Base-by-base conservation (phyloP, 2,888 invertebrate species). In the Xylota sylvarum region DNA sequence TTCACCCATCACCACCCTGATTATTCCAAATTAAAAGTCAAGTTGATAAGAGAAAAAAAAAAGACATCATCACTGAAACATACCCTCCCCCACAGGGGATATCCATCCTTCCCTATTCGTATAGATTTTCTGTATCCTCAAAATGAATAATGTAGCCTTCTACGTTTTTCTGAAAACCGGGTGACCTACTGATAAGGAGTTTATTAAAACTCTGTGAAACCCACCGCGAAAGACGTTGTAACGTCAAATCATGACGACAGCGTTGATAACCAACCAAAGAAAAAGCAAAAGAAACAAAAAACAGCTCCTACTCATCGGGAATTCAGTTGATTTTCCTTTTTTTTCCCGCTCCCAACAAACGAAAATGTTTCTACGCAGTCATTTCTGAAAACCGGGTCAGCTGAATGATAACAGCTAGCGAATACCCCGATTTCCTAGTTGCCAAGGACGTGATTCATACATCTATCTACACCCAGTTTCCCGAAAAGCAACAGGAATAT, bases 321-420 rank as follows among this genome's bases (percentile, higher is more conserved):
- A 58, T 35, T 35, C n/a, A 30, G 65, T 6, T 23, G 23, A 2
- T 23, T 23, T 23, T 23, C 23, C 1, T 6, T 19, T 30, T 55
- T 64, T 55, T 62, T n/a, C 19, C 19, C 4, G 9, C 70, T n/a
- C 32, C 23, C 27, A 40, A 23, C 10, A n/a, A 23, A 4, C 0
- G 19, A 30, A 60, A 60, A 52, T 52, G 69, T 70, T 46, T 79
- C 64, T 55, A 79, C 64, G 64, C 79, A 78, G 60, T 14, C n/a
- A 9, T 81, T 85, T 85, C 85, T 85, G 85, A 81, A 85, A 85
- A 85, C 85, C 85, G 69, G 80, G 85, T 85, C 79, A 79, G 14
- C 35, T 37, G 55, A 55, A 43, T 79, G 79, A 79, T 79, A 79
- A 79, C 79, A 79, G 50, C 55, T 46, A 52, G 35, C 52, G 43